Conservation (phyloP, 2,888 invertebrate species). For the Lottia scabra region DNA sequence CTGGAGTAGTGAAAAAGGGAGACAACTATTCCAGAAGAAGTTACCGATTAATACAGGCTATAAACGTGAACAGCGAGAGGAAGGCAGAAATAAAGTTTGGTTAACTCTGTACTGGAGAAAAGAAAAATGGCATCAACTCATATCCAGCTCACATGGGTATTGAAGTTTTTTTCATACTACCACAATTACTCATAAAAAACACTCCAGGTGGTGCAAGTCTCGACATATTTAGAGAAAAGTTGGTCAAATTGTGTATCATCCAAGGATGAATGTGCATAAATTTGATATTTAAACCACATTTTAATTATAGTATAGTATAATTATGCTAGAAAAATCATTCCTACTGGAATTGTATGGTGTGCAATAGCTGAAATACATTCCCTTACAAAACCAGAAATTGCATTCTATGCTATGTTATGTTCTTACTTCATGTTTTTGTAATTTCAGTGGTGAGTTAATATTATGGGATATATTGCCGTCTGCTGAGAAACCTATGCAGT, state of each 20-base stretch:
- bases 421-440: no score
- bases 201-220: no score
- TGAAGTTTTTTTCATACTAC: neutral
- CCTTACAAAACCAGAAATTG: no score
- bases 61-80: constrained; percentile 38
- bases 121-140: constrained; percentile 40
- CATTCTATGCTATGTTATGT: no score
- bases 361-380: no score
- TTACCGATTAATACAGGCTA: constrained; percentile 44
- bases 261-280: no score
- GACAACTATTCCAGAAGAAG: constrained; percentile 44
- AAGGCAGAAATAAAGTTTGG: constrained; percentile 52
- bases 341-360: no score
- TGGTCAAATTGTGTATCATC: no score
- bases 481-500: constrained; percentile 40
- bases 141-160: constrained; percentile 57
- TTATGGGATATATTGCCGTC: constrained; percentile 73
- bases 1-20: constrained; percentile 58
- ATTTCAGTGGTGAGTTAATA: constrained; percentile 75
- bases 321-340: no score
- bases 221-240: no score
- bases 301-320: no score
- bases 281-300: no score
- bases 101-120: constrained; percentile 73
- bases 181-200: neutral